Percentiles rank a stretch among this genome's conserved stretches.
phyloP scores from a whole-genome alignment of 2,888 invertebrate genomes.

The Athalia cordata region DNA sequence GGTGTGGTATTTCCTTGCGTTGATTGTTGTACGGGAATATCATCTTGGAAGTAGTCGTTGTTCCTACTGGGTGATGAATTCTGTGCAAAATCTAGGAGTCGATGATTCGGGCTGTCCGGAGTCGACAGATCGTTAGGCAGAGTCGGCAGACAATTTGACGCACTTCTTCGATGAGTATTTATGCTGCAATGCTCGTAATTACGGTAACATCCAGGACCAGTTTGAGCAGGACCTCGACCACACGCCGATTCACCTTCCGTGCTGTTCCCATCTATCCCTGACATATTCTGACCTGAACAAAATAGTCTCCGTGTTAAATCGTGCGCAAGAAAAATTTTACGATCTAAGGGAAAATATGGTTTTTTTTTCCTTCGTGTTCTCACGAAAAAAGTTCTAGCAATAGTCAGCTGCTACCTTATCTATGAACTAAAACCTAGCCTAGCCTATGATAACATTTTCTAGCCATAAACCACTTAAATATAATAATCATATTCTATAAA shows the following conservation, averaged over 20 bases:
- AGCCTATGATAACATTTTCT: too few relatives aligned
- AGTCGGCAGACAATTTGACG: conserved; percentile 73
- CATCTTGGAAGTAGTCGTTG: conserved; percentile 70
- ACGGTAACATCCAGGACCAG: conserved; percentile 85
- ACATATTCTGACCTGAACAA: conserved; percentile 90
- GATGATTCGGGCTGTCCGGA: conserved; percentile 70
- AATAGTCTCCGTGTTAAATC: neutral
- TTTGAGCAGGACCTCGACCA: conserved; percentile 81
- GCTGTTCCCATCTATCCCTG: conserved; percentile 91
- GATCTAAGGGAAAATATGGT: too few relatives aligned
- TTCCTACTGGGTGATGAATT: conserved; percentile 68
- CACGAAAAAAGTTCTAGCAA: too few relatives aligned
- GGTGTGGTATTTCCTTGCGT: conserved; percentile 70
- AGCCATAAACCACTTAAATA: too few relatives aligned
- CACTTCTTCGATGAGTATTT: conserved; percentile 74
- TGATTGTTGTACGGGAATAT: conserved; percentile 66
- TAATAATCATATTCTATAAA: too few relatives aligned
- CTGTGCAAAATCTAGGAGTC: conserved; percentile 70
- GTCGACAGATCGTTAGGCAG: conserved; percentile 70
- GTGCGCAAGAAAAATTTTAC: too few relatives aligned
- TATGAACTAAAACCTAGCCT: too few relatives aligned
- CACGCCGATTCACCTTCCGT: conserved; percentile 81
- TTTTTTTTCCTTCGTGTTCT: too few relatives aligned
- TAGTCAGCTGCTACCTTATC: too few relatives aligned
- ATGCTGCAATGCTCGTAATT: conserved; percentile 83